These are phyloP conservation scores for Pyrrhia umbra DNA, from an alignment of 2,888 invertebrate species.

Conservation along the genomic window DNA sequence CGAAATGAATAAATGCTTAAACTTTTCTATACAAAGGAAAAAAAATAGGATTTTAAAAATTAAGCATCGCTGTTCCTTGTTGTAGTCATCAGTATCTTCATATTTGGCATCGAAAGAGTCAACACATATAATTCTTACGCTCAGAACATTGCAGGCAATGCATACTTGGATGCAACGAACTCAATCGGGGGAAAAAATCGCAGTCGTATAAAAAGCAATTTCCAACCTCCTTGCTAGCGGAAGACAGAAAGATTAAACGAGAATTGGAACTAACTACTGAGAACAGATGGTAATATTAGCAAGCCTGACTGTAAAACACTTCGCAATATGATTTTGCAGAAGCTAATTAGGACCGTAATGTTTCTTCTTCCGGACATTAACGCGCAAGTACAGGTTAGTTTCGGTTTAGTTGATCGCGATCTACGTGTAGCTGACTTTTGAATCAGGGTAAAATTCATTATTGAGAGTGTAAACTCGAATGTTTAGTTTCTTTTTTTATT, in stretches of 20 bases:
- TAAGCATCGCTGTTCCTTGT: too few relatives aligned
- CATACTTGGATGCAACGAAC: constrained; percentile 20
- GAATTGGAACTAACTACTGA: constrained; percentile 53
- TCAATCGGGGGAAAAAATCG: constrained; percentile 46
- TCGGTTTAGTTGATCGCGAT: not conserved
- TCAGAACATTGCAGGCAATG: constrained; percentile 5
- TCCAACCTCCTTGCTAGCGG: constrained; percentile 54
- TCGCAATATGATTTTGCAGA: constrained; percentile 18
- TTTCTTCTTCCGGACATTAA: constrained; percentile 7
- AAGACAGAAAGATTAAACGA: constrained; percentile 57
- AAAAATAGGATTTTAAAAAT: constrained; percentile 10
- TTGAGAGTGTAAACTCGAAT: too few relatives aligned
- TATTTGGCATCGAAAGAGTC: not conserved
- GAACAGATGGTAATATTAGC: constrained; percentile 41
- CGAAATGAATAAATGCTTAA: not conserved
- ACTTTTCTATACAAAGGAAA: not conserved
- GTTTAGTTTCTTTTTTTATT: not conserved
- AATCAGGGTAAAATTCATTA: not conserved
- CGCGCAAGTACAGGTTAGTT: not conserved
- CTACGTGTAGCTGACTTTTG: not conserved
- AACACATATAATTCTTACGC: constrained; percentile 17
- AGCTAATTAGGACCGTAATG: not conserved
- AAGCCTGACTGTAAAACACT: constrained; percentile 24
- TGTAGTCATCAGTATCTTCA: too few relatives aligned
- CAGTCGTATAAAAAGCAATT: constrained; percentile 47